phyloP scores from a whole-genome alignment of 2,113 vertebrate genomes.

The Gobiocypris rarus region DNA sequence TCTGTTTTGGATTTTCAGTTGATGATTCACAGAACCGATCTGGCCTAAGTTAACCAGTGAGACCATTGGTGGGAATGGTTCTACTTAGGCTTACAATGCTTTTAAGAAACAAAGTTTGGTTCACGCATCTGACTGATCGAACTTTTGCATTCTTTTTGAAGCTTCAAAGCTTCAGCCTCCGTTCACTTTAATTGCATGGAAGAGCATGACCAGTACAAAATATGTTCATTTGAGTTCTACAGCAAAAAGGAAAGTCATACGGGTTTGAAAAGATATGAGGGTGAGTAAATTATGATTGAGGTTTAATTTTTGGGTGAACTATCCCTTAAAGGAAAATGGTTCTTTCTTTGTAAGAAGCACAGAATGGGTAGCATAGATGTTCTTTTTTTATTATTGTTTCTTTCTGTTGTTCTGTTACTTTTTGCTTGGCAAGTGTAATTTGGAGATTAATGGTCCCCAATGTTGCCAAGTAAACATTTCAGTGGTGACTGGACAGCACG shows the following conservation, averaged over 20 bases:
- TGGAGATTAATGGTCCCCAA: conserved; percentile 24
- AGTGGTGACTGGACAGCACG: conserved; percentile 29
- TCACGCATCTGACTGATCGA: too few species aligned
- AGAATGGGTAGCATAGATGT: not conserved
- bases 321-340: not conserved
- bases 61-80: too few species aligned
- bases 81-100: too few species aligned
- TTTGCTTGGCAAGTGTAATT: conserved; percentile 19
- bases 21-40: too few species aligned
- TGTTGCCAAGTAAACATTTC: conserved; percentile 48
- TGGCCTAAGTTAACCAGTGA: too few species aligned
- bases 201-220: not conserved
- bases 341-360: not conserved
- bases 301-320: not conserved
- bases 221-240: not conserved
- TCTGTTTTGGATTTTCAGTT: too few species aligned
- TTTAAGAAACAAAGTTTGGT: too few species aligned
- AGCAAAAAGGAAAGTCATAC: not conserved
- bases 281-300: not conserved
- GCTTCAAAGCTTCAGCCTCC: not conserved
- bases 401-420: not conserved
- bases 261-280: not conserved
- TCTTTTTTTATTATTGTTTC: not conserved
- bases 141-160: not conserved
- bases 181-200: not conserved